Base-by-base conservation (phyloP, 1,140 invertebrate species). In the Atta colombica region DNA sequence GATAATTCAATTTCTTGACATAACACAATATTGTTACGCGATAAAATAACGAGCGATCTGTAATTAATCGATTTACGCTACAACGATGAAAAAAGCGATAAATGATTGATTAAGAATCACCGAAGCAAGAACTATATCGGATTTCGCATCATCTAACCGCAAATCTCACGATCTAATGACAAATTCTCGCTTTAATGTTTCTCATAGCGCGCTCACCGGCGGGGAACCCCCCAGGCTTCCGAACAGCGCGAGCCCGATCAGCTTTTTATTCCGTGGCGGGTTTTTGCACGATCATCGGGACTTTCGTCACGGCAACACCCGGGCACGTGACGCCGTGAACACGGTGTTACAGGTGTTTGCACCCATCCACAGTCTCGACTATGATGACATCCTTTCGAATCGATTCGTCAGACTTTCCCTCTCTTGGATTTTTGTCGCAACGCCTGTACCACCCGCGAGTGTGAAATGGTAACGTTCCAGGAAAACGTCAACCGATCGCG, bases 301-400 rank as follows among this genome's bases (percentile, higher is more conserved):
- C 88, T 91, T 94, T 94, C 88, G 94, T 94, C 92, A 94, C 94
- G 91, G 94, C 88, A 93, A 93, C 93, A 92, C 93, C 94, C 91
- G 94, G 93, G 93, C 94, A 94, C 94, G 94, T 94, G 94, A 94
- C 93, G 88, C 87, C 88, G 77, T 75, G 89, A 82, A 89, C 88
- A 91, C 84, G 61, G 89, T 88, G 92, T 94, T 94, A 94, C 93
- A 94, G 93, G 93, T 94, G 94, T 93, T 94, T 91, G 78, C 65
- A 92, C 89, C 89, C 88, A 91, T 92, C 77, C 87, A 61, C 55
- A 55, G 58, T 61, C 66, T 58, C 85, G 74, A 74, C 75, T 87
- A 71, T 77, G 77, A 75, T 90, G 80, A 91, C 75, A 88, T 77
- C 72, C 80, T 77, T 88, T 80, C 78, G 77, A 66, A 86, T 85